phyloP scores from a whole-genome alignment of 2,113 vertebrate genomes.

The Echinops telfairi region DNA sequence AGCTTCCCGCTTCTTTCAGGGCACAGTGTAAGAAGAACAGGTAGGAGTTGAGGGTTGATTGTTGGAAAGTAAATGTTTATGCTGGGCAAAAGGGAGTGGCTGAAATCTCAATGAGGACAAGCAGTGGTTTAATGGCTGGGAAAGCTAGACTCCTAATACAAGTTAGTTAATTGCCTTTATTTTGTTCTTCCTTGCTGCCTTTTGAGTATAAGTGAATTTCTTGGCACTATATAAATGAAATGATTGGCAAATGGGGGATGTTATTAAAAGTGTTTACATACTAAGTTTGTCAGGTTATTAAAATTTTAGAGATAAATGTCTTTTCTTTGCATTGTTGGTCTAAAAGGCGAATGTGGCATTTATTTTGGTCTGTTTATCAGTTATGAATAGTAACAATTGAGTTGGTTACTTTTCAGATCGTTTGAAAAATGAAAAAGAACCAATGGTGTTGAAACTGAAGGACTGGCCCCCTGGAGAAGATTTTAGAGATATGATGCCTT shows the following conservation, averaged over 20 bases:
- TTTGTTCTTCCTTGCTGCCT: neutral
- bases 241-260: neutral
- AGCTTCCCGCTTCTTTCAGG: neutral
- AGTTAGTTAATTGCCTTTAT: constrained; percentile 4
- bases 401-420: constrained; percentile 83
- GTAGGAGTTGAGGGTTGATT: neutral
- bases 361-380: neutral
- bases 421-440: constrained; percentile 88
- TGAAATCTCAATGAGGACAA: neutral
- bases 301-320: neutral
- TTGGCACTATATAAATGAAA: constrained; percentile 39
- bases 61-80: neutral
- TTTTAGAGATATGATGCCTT: constrained; percentile 92
- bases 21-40: neutral
- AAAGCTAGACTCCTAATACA: neutral
- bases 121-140: neutral
- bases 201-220: neutral
- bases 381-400: neutral
- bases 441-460: constrained; percentile 91
- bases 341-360: constrained; percentile 33
- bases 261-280: neutral
- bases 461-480: constrained; percentile 92
- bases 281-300: neutral
- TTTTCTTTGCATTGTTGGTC: constrained; percentile 39
- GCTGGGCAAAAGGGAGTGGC: neutral